Evolutionary conservation across 2,888 invertebrate genomes (phyloP).

Genomic region (Melipona bicolor): DNA sequence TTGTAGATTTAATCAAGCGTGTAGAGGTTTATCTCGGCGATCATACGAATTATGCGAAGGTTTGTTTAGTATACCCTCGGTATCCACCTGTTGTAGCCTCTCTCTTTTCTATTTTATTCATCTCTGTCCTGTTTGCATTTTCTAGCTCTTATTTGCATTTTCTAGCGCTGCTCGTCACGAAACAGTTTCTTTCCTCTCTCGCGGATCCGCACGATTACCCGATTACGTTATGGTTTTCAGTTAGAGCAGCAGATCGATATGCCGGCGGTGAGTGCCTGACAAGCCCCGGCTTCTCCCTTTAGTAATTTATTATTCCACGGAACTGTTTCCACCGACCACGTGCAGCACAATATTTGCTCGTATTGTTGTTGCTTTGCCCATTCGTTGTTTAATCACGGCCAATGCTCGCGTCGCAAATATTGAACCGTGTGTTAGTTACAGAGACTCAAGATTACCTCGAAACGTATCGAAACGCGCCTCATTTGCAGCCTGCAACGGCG

Average conservation of each 20-base stretch:
- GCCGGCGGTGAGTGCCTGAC: constrained; percentile 51
- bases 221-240: constrained; percentile 66
- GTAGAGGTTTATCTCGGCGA: too few species aligned
- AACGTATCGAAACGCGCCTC: not conserved
- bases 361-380: not conserved
- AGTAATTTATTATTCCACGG: constrained; percentile 33
- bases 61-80: not conserved
- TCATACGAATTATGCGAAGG: not conserved
- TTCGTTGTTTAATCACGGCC: not conserved
- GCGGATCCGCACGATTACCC: constrained; percentile 61
- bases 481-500: not conserved
- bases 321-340: not conserved
- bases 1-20: not conserved
- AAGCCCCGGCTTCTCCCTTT: constrained; percentile 20
- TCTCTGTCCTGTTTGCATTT: not conserved
- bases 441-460: not conserved
- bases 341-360: constrained; percentile 4
- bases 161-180: constrained; percentile 21
- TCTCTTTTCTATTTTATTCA: constrained; percentile 28
- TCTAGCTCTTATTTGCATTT: constrained; percentile 15
- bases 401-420: not conserved
- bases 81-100: not conserved
- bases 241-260: constrained; percentile 65
- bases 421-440: not conserved
- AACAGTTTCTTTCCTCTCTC: constrained; percentile 40